These are phyloP conservation scores for Parnassius orleans DNA, from an alignment of 2,888 invertebrate species.

Conservation along the genomic window DNA sequence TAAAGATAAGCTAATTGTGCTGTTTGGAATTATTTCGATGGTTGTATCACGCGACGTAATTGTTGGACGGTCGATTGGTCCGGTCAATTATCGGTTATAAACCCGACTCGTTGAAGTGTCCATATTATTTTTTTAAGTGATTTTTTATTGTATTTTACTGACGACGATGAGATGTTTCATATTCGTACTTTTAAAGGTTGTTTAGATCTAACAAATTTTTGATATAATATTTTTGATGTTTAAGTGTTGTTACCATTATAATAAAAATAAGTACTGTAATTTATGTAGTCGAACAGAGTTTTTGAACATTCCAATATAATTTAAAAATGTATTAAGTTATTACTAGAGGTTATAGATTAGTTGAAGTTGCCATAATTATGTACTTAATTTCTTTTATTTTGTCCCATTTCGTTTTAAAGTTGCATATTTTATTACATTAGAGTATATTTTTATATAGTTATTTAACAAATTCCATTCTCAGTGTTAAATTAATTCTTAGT, in stretches of 20 bases:
- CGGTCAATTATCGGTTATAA: constrained; percentile 71
- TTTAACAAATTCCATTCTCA: constrained; percentile 34
- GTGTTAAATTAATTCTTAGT: constrained; percentile 34
- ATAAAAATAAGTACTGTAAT: constrained; percentile 40
- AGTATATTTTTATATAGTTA: constrained; percentile 35
- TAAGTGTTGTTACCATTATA: constrained; percentile 71
- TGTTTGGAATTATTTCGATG: constrained; percentile 50
- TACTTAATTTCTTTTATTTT: constrained; percentile 63
- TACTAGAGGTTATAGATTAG: constrained; percentile 43
- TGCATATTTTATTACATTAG: constrained; percentile 35
- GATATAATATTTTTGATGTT: constrained; percentile 67
- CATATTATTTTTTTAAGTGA: constrained; percentile 69
- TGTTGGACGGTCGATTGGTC: constrained; percentile 52
- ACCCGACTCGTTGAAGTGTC: constrained; percentile 59
- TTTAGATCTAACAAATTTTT: constrained; percentile 53
- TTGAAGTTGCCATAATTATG: constrained; percentile 73
- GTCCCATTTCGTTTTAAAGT: constrained; percentile 36
- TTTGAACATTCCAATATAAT: constrained; percentile 62
- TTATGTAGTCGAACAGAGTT: constrained; percentile 51
- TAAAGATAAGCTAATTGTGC: constrained; percentile 55
- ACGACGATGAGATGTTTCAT: constrained; percentile 38
- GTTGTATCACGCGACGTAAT: constrained; percentile 51
- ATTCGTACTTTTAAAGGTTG: constrained; percentile 40
- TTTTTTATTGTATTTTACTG: constrained; percentile 45
- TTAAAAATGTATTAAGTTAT: constrained; percentile 48